A percentile compares a stretch with the other conserved stretches of the same genome.
Conservation (phyloP, 2,797 vertebrate species). For the Gymnocypris eckloni region DNA sequence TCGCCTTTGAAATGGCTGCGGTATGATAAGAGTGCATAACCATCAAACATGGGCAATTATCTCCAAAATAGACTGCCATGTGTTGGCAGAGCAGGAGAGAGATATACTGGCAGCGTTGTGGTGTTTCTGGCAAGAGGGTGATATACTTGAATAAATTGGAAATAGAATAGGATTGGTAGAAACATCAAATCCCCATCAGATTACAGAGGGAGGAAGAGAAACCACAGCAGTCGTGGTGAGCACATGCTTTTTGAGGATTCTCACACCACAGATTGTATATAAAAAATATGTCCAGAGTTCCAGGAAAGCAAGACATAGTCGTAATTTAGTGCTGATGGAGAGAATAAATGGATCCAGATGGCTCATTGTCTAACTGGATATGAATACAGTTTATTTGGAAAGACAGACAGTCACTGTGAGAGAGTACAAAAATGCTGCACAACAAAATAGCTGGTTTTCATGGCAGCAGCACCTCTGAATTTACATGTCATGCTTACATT, state of each 20-base stretch:
- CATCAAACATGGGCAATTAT: slow-evolving; percentile 55
- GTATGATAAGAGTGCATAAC: slow-evolving; percentile 45
- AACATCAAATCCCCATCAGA: slow-evolving; percentile 53
- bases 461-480: neutral
- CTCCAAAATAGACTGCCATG: slow-evolving; percentile 51
- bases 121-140: slow-evolving; percentile 40
- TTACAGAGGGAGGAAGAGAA: slow-evolving; percentile 42
- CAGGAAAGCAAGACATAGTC: slow-evolving; percentile 47
- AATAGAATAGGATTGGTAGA: slow-evolving; percentile 32
- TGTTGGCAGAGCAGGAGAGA: slow-evolving; percentile 46
- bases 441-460: neutral
- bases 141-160: slow-evolving; percentile 47
- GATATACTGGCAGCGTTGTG: slow-evolving; percentile 24
- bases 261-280: slow-evolving; percentile 60
- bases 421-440: slow-evolving; percentile 11
- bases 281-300: slow-evolving; percentile 51
- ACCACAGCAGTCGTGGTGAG: slow-evolving; percentile 44
- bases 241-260: slow-evolving; percentile 52
- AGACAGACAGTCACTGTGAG: slow-evolving; percentile 41
- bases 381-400: slow-evolving; percentile 31
- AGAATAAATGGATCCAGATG: slow-evolving; percentile 60
- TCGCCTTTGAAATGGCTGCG: slow-evolving; percentile 34
- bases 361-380: slow-evolving; percentile 53
- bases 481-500: neutral
- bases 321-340: slow-evolving; percentile 53